Evolutionary conservation across 2,888 invertebrate species (phyloP), one percentile per base, ranked within the genome.

Genomic region (Drosophila rubida): DNA sequence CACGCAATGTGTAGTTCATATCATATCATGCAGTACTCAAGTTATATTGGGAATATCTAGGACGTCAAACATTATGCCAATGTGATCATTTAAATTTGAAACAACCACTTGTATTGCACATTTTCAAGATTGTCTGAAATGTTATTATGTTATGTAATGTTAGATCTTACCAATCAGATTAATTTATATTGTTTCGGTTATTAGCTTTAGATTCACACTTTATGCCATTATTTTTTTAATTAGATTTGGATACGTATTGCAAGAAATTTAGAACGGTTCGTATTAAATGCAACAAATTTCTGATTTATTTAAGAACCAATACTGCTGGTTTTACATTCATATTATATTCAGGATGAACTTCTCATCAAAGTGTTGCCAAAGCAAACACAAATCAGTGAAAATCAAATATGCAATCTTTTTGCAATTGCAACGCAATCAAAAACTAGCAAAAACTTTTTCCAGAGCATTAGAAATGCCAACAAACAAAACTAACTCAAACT

Each of bases 351-450:
- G 57, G n/a, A 72, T 65, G 53, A 78, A 68, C 50, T 59, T 50
- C 46, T 44, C 8, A 42, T 41, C 30, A 65, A 80, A 58, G 62
- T 67, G 64, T 59, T 73, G 64, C 58, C 58, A 22, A 27, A 45
- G 22, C 63, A 69, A 84, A 80, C 69, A 64, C 53, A 64, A 80
- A 66, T 73, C 70, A 54, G 57, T 58, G 63, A 55, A 64, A 64
- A 77, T 77, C 70, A 83, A 78, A 78, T 78, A 66, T 78, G 65
- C 78, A 76, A 78, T 78, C 74, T 69, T 63, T 70, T 58, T 57
- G 51, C 62, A 70, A 61, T 58, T 75, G 78, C 73, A 58, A 32
- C 61, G 72, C 75, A 78, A 67, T 74, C 67, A 70, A 46, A 67
- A 68, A 68, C 30, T 75, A 53, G n/a, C 50, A 42, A 50, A 57